A percentile compares a stretch with the other conserved stretches of the same genome.
Evolutionary conservation across 2,888 invertebrate genomes (phyloP).

Genomic region (Fragum fragum): DNA sequence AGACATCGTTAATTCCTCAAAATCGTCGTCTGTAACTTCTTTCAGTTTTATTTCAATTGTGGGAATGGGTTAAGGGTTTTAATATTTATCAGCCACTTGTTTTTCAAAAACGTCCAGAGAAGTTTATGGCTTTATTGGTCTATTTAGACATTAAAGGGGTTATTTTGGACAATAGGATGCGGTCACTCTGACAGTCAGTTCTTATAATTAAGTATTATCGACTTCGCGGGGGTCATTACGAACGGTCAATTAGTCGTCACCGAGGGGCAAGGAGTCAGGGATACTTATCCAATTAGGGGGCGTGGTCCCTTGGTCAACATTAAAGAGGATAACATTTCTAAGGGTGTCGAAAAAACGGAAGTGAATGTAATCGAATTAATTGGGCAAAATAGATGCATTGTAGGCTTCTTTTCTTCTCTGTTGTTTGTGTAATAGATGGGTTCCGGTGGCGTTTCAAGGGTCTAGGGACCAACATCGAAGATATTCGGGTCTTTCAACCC

Average conservation of each 20-base stretch:
- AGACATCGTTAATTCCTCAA: too few species aligned
- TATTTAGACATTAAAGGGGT: slow-evolving; percentile 46
- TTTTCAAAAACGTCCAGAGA: slow-evolving; percentile 27
- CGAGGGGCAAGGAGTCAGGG: slow-evolving; percentile 35
- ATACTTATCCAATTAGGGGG: slow-evolving; percentile 55
- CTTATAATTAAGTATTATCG: slow-evolving; percentile 57
- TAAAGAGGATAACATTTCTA: slow-evolving; percentile 37
- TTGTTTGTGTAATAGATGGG: slow-evolving; percentile 27
- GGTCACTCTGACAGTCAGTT: slow-evolving; percentile 49
- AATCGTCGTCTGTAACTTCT: too few species aligned
- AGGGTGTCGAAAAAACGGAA: slow-evolving; percentile 40
- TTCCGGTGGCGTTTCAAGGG: slow-evolving; percentile 6
- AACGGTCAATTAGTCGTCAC: slow-evolving; percentile 38
- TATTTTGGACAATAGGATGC: slow-evolving; percentile 35
- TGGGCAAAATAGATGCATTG: slow-evolving; percentile 38
- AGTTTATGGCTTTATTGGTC: slow-evolving; percentile 61
- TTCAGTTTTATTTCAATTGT: too few species aligned
- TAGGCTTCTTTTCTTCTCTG: slow-evolving; percentile 20
- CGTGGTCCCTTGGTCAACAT: slow-evolving; percentile 26
- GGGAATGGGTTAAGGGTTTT: not conserved
- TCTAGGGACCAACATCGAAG: slow-evolving; percentile 17
- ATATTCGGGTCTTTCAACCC: not conserved
- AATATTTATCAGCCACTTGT: slow-evolving; percentile 23
- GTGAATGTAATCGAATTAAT: slow-evolving; percentile 38
- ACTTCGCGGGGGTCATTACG: slow-evolving; percentile 60